Evolutionary conservation across 2,797 vertebrate species (phyloP).

Genomic region (Cyprinella venusta): DNA sequence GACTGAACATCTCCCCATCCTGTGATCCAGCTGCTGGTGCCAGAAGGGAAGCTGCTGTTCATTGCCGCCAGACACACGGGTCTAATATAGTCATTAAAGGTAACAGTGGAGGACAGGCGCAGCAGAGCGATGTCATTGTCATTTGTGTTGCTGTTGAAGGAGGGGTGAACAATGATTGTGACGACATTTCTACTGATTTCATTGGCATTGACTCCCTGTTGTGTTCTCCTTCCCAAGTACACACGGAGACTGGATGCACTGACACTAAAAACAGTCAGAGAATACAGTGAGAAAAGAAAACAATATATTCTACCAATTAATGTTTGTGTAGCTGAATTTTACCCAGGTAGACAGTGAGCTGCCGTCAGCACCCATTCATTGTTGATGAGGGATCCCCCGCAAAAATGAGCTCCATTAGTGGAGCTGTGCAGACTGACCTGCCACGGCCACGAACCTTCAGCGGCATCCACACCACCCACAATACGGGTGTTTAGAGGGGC

Average conservation of each 20-base stretch:
- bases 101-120: constrained; percentile 45
- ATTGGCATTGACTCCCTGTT: constrained; percentile 18
- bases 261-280: constrained; percentile 5
- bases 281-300: background rate
- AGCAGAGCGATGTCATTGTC: constrained; percentile 60
- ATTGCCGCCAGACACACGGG: constrained; percentile 71
- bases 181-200: constrained; percentile 31
- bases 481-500: constrained; percentile 44
- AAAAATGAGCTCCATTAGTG: constrained; percentile 39
- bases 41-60: constrained; percentile 38
- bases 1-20: constrained; percentile 51
- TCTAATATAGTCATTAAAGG: constrained; percentile 63
- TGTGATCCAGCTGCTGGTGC: constrained; percentile 56
- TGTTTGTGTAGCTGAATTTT: background rate
- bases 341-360: constrained; percentile 52
- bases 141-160: constrained; percentile 27
- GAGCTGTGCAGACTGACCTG: constrained; percentile 51
- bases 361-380: constrained; percentile 51
- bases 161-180: constrained; percentile 26
- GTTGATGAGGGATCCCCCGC: constrained; percentile 55
- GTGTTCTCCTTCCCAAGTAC: constrained; percentile 35
- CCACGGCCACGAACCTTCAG: constrained; percentile 53
- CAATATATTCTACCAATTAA: too few relatives aligned
- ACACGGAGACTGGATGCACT: background rate
- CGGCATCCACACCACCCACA: constrained; percentile 40